Evolutionary conservation across 2,888 invertebrate species (phyloP).

Genomic region (Spilosoma lubricipeda): DNA sequence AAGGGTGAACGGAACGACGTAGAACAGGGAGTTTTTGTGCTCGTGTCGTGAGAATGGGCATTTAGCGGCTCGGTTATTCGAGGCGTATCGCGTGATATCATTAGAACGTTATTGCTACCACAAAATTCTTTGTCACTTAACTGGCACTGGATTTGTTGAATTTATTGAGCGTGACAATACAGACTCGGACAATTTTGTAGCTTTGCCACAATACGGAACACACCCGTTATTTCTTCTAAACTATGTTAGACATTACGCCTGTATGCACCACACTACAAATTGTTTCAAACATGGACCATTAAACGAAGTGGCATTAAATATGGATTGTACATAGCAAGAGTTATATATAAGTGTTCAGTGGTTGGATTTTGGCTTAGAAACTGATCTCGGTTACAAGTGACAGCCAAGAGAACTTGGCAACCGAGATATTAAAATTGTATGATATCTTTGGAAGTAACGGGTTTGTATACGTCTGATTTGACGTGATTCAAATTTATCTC

Average conservation of each 20-base stretch:
- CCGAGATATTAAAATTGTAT: constrained; percentile 48
- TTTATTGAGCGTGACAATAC: constrained; percentile 70
- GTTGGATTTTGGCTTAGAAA: constrained; percentile 60
- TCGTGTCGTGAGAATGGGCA: constrained; percentile 70
- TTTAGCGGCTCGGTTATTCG: constrained; percentile 71
- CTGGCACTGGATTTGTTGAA: constrained; percentile 65
- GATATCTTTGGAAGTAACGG: constrained; percentile 46
- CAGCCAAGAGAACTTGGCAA: constrained; percentile 65
- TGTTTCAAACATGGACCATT: constrained; percentile 50
- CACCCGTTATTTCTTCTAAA: constrained; percentile 51
- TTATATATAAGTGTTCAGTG: constrained; percentile 49
- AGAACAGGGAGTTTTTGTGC: constrained; percentile 50
- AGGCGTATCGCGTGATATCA: constrained; percentile 75
- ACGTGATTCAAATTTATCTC: background rate
- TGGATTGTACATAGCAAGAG: constrained; percentile 47
- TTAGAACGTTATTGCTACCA: constrained; percentile 73
- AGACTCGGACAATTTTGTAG: constrained; percentile 59
- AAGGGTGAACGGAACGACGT: constrained; percentile 55
- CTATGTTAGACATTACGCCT: constrained; percentile 52
- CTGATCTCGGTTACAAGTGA: constrained; percentile 52
- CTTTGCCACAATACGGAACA: constrained; percentile 54
- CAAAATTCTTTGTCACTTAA: constrained; percentile 78
- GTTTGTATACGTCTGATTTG: constrained; percentile 37
- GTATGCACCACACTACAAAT: constrained; percentile 48
- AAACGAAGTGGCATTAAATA: constrained; percentile 47